Evolutionary conservation across 2,113 vertebrate genomes (phyloP).

Genomic region (Sminthopsis crassicaudata): DNA sequence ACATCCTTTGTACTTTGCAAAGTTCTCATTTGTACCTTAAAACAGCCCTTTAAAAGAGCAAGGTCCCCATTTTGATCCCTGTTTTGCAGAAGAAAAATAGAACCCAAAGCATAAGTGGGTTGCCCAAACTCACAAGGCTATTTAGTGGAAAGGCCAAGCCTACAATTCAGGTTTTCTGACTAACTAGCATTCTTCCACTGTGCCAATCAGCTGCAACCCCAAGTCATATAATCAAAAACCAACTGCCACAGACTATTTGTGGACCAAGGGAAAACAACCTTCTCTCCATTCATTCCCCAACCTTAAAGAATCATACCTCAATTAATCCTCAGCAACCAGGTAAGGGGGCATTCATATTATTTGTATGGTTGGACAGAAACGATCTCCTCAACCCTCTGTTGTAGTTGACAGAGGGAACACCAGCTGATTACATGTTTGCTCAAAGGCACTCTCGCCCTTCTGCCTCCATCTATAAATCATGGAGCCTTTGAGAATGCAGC

Average conservation of each 20-base stretch:
- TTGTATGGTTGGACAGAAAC: neutral
- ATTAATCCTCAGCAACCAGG: neutral
- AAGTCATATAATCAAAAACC: neutral
- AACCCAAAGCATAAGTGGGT: neutral
- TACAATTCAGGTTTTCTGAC: neutral
- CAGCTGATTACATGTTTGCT: slow-evolving; percentile 47
- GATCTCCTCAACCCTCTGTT: slow-evolving; percentile 22
- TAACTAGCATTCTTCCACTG: neutral
- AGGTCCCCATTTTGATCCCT: neutral
- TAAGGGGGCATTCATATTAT: neutral
- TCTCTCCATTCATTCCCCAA: neutral
- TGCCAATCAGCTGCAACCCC: neutral
- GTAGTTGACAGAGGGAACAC: slow-evolving; percentile 32
- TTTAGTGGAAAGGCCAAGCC: neutral
- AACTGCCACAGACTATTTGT: neutral
- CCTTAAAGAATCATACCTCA: neutral
- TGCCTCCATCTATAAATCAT: slow-evolving; percentile 66
- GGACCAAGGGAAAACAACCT: neutral
- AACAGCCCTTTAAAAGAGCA: neutral
- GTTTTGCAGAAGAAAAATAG: neutral
- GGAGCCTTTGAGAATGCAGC: slow-evolving; percentile 62
- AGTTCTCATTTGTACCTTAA: neutral
- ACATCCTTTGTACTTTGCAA: neutral
- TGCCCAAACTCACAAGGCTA: neutral
- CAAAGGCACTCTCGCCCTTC: slow-evolving; percentile 48